These are phyloP conservation scores for Dendrocincla fuliginosa DNA, from an alignment of 2,797 vertebrate genomes.

Conservation along the genomic window DNA sequence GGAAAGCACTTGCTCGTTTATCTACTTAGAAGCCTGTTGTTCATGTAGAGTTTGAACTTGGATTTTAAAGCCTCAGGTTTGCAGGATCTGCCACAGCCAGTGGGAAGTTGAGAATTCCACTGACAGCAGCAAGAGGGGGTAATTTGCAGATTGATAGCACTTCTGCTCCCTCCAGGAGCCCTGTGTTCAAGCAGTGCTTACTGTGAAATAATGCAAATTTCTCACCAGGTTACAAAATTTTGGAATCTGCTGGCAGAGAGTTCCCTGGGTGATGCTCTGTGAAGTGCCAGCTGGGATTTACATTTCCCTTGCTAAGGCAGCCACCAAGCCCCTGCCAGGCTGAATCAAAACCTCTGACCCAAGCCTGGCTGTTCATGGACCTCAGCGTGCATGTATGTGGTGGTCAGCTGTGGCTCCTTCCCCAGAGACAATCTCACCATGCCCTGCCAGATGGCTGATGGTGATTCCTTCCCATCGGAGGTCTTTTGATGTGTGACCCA, in stretches of 20 bases:
- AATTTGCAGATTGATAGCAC: neutral
- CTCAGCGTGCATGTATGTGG: accelerated
- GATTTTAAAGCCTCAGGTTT: neutral
- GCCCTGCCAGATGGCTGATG: neutral
- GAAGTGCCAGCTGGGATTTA: neutral
- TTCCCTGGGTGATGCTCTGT: neutral
- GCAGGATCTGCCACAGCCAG: neutral
- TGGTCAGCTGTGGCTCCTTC: neutral
- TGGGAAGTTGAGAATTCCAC: neutral
- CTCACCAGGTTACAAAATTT: neutral
- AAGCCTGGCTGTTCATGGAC: neutral
- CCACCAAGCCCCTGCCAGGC: neutral
- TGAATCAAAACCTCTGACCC: neutral
- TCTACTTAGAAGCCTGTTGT: neutral
- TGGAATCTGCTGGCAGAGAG: accelerated
- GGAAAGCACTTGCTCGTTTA: neutral
- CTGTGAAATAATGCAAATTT: neutral
- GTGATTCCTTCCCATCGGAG: neutral
- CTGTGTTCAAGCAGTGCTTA: neutral
- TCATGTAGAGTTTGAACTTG: neutral
- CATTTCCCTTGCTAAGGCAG: neutral
- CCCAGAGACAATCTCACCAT: neutral
- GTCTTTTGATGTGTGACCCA: neutral
- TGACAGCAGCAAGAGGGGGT: neutral
- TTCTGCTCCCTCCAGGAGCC: neutral